These are phyloP conservation scores for Ernsta delagoae DNA, from an alignment of 2,888 invertebrate species.

Conservation along the genomic window DNA sequence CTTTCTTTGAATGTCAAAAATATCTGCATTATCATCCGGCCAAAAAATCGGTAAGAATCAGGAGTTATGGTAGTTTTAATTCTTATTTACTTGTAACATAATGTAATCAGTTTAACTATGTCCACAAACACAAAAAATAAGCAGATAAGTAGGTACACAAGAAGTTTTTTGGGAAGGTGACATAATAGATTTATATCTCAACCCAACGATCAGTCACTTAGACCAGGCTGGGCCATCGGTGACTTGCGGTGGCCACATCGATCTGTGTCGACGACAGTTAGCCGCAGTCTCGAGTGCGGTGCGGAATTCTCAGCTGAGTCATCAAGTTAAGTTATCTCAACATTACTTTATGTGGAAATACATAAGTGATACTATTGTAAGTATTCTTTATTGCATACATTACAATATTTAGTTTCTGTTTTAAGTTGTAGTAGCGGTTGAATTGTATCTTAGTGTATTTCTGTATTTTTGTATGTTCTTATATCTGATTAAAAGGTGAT, in stretches of 20 bases:
- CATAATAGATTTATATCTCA: slow-evolving; percentile 26
- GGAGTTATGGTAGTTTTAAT: no score
- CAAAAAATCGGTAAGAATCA: no score
- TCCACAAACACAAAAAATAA: no score
- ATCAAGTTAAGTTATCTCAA: slow-evolving; percentile 12
- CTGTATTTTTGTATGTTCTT: no score
- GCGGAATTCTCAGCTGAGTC: slow-evolving; percentile 9
- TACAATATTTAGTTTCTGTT: no score
- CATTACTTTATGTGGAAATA: neutral
- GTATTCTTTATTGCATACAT: no score
- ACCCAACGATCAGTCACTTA: slow-evolving; percentile 66
- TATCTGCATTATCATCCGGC: no score
- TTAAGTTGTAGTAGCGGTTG: neutral
- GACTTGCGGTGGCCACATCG: slow-evolving; percentile 63
- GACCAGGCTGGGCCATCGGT: slow-evolving; percentile 46
- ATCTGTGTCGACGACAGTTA: slow-evolving; percentile 67
- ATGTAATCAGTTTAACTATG: no score
- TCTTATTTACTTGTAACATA: no score
- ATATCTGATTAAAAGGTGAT: no score
- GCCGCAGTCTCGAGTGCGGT: slow-evolving; percentile 39
- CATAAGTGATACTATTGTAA: neutral
- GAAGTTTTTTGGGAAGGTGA: neutral
- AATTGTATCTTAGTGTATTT: no score
- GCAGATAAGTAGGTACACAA: neutral
- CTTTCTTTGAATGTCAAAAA: no score